Conservation (phyloP, 2,113 vertebrate species). For the Vicugna pacos region DNA sequence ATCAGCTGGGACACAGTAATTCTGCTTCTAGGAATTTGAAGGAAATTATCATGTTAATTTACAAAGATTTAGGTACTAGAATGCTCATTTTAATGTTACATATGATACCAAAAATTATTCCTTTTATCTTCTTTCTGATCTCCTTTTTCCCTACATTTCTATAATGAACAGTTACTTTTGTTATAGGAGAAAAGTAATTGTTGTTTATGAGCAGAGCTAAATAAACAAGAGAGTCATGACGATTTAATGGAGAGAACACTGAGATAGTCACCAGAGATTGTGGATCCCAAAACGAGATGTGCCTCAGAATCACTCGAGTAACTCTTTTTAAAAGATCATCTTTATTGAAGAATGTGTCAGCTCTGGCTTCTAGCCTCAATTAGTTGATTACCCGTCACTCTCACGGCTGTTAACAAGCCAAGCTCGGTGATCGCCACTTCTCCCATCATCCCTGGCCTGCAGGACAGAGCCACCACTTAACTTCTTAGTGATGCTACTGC, state of each 20-base stretch:
- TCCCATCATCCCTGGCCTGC: not conserved
- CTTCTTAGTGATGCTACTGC: not conserved
- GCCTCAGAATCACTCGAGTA: not conserved
- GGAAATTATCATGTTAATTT: not conserved
- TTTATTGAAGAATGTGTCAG: not conserved
- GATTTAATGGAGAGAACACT: not conserved
- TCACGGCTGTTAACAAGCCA: not conserved
- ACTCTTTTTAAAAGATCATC: not conserved
- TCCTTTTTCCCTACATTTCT: not conserved
- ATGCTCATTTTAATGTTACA: not conserved
- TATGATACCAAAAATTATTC: not conserved
- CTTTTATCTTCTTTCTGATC: not conserved
- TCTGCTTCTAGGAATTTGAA: slow-evolving; percentile 33
- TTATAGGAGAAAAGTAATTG: not conserved
- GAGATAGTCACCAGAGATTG: not conserved
- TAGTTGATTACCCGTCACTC: not conserved
- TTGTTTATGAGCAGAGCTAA: not conserved
- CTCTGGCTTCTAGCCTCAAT: not conserved
- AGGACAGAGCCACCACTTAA: not conserved
- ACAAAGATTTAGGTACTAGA: not conserved
- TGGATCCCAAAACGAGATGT: not conserved
- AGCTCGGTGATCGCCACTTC: not conserved
- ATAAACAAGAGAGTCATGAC: not conserved
- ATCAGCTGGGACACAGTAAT: not conserved
- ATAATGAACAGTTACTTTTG: not conserved